These are phyloP conservation scores for Phalacrocorax aristotelis DNA, from an alignment of 2,113 vertebrate genomes.

Conservation along the genomic window DNA sequence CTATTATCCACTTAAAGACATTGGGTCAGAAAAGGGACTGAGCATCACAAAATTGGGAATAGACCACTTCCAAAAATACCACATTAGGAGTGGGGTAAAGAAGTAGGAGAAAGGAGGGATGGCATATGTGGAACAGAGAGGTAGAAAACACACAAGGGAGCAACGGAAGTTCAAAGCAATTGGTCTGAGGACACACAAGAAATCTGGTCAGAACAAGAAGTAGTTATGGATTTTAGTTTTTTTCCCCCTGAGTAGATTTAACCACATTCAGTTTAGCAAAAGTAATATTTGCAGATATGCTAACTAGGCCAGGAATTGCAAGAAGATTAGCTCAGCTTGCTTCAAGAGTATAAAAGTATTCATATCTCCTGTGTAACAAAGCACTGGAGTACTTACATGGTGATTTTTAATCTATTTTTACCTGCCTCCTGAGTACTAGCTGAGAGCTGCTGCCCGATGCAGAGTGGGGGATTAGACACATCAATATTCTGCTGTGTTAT, in stretches of 20 bases:
- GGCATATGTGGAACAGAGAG: fast-evolving
- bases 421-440: not conserved
- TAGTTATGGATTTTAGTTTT: not conserved
- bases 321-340: not conserved
- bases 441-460: not conserved
- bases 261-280: not conserved
- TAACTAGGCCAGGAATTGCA: not conserved
- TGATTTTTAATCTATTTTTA: constrained; percentile 5
- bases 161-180: not conserved
- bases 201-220: not conserved
- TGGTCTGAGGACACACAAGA: not conserved
- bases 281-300: not conserved
- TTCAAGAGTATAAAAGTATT: not conserved
- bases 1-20: not conserved
- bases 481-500: not conserved
- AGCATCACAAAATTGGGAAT: not conserved
- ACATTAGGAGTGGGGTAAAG: not conserved
- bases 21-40: not conserved
- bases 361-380: not conserved
- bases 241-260: not conserved
- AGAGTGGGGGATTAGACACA: not conserved
- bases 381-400: not conserved
- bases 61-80: not conserved
- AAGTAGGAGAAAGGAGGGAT: not conserved
- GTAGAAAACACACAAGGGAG: not conserved